Percentiles rank a stretch among this genome's conserved stretches.
These are phyloP conservation scores for Chauna torquata DNA, from an alignment of 2,113 vertebrate species.

Conservation along the genomic window DNA sequence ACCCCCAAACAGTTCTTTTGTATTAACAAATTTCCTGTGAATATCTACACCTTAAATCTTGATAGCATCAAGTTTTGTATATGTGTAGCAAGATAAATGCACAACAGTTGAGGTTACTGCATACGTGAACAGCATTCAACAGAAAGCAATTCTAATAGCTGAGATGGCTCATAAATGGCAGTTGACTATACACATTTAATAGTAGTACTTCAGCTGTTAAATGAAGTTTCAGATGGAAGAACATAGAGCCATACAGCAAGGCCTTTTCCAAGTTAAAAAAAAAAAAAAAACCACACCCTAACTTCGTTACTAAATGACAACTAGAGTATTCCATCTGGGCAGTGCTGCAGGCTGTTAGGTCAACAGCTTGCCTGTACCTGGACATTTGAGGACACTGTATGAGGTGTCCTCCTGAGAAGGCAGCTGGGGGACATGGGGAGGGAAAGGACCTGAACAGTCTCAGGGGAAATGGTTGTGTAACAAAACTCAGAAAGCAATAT, in stretches of 20 bases:
- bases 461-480: background rate
- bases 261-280: background rate
- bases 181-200: background rate
- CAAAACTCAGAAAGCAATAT: background rate
- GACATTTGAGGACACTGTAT: background rate
- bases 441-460: background rate
- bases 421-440: background rate
- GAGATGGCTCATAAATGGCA: background rate
- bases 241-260: background rate
- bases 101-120: background rate
- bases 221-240: background rate
- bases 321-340: background rate
- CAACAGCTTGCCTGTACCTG: background rate
- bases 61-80: background rate
- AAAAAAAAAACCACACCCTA: background rate
- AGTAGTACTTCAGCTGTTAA: background rate
- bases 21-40: slow-evolving; percentile 47
- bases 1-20: background rate
- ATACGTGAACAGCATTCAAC: background rate
- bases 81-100: background rate
- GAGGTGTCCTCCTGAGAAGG: background rate
- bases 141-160: background rate
- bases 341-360: background rate
- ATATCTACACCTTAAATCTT: background rate
- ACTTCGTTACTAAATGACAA: background rate